Percentiles rank a stretch among this genome's conserved stretches.
These are phyloP conservation scores for Brevimyrus niger DNA, from an alignment of 2,113 vertebrate species.

Conservation along the genomic window DNA sequence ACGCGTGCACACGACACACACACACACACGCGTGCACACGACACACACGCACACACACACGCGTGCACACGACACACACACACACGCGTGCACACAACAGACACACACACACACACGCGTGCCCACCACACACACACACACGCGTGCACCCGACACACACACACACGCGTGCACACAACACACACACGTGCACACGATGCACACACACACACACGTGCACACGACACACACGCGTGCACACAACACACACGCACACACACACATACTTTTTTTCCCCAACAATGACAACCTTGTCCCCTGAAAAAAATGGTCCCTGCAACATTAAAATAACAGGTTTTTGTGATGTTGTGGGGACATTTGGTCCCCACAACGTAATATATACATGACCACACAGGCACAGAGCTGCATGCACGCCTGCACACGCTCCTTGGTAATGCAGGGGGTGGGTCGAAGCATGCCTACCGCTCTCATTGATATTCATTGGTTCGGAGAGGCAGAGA, in stretches of 20 bases:
- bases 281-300: too few species aligned
- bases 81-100: too few species aligned
- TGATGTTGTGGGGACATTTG: too few species aligned
- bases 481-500: slow-evolving; percentile 71
- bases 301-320: too few species aligned
- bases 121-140: too few species aligned
- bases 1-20: not conserved
- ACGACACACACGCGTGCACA: too few species aligned
- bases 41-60: not conserved
- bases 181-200: not conserved
- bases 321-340: too few species aligned
- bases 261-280: not conserved
- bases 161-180: not conserved
- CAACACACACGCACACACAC: not conserved
- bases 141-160: not conserved
- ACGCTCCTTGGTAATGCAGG: slow-evolving; percentile 21
- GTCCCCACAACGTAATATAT: too few species aligned
- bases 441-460: slow-evolving; percentile 40
- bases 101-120: not conserved
- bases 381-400: not conserved
- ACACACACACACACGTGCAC: not conserved
- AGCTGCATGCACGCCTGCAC: slow-evolving; percentile 22
- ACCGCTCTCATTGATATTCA: slow-evolving; percentile 74
- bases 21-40: not conserved
- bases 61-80: not conserved